A percentile compares a stretch with the other conserved stretches of the same genome.
These are phyloP conservation scores for Aldabrachelys gigantea DNA, from an alignment of 2,113 vertebrate genomes.

Conservation along the genomic window DNA sequence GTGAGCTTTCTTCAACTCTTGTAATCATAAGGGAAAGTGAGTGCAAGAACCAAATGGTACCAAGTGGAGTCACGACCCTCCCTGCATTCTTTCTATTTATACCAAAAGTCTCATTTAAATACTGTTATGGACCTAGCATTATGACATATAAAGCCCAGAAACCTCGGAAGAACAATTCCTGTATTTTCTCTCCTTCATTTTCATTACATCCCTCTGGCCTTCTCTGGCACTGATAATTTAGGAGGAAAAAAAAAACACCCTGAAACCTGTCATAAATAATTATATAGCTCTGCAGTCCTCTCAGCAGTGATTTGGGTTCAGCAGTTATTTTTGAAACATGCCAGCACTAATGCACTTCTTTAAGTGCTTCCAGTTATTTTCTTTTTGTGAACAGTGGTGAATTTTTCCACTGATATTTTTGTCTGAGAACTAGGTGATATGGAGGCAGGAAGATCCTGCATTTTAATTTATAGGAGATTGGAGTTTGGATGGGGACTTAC, in stretches of 20 bases:
- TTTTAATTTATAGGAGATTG: conserved; percentile 1
- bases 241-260: conserved; percentile 39
- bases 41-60: background rate
- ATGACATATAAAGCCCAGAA: conserved; percentile 9
- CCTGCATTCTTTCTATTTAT: conserved; percentile 2
- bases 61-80: conserved; percentile 4
- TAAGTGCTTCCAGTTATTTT: conserved; percentile 67
- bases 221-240: conserved; percentile 48
- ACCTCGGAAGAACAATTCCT: conserved; percentile 8
- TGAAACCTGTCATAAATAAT: conserved; percentile 68
- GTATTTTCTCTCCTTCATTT: conserved; percentile 40
- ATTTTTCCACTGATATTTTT: conserved; percentile 61
- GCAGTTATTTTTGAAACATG: conserved; percentile 68
- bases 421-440: conserved; percentile 47
- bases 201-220: conserved; percentile 56
- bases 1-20: background rate
- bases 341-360: conserved; percentile 33
- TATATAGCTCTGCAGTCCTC: conserved; percentile 38
- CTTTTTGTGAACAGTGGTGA: conserved; percentile 51
- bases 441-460: conserved; percentile 31
- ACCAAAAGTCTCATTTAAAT: background rate
- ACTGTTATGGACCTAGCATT: background rate
- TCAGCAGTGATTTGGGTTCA: conserved; percentile 30
- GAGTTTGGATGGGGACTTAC: background rate
- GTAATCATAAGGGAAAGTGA: background rate